Evolutionary conservation across 2,113 vertebrate genomes (phyloP), one percentile per base, ranked within the genome.

Genomic region (Hucho hucho): DNA sequence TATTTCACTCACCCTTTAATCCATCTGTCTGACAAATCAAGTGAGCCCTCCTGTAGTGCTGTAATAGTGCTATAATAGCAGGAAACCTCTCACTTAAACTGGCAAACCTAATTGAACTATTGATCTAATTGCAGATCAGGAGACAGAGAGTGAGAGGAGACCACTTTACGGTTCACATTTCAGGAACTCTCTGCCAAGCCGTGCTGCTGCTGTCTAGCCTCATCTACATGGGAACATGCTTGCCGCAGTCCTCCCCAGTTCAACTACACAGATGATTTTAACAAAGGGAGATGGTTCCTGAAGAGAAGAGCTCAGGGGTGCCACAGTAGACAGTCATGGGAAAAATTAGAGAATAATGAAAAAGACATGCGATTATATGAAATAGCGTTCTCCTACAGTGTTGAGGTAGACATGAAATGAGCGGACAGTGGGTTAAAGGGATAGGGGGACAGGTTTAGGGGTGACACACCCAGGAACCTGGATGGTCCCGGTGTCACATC

Each of bases 401-500:
- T 64, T 1, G 78, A 72, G 74, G 59, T 70, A 74, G 79, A 83
- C 75, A 43, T 75, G 85, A 88, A 79, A 29, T 73, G n/a, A 20
- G 79, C 87, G 74, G 78, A 83, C 79, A 75, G 79, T 76, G 69
- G 82, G 81, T 79, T 24, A 4, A 22, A 25, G 61, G 24, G 24
- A 25, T 28, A 24, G 11, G 64, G 26, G 64, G 25, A 79, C 79
- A 79, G n/a, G 59, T 22, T 88, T 79, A 83, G 72, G 81, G 83
- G 88, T 84, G 86, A 86, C 79, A 80, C 86, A 79, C 80, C 81
- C 72, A 74, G 75, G 80, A 37, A 28, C 63, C 22, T 13, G 25
- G 24, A 87, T 82, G 80, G 84, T 80, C 80, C 82, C 76, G 81
- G 70, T 28, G 83, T 85, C 84, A 83, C 83, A 79, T 76, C 84